A percentile compares a stretch with the other conserved stretches of the same genome.
Conservation (phyloP, 2,113 vertebrate species). For the Cephalophus harveyi region DNA sequence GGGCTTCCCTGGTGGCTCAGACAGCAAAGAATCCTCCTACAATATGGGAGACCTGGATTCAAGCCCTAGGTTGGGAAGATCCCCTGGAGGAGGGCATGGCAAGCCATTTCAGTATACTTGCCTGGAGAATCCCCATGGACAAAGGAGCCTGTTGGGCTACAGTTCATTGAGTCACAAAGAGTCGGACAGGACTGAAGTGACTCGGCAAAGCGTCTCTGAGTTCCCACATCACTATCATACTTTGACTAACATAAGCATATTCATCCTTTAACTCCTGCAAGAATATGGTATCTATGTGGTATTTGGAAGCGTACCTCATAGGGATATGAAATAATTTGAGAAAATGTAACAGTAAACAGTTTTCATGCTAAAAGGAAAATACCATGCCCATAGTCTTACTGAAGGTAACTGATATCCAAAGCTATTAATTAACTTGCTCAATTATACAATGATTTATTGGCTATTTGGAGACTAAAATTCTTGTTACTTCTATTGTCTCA, state of each 20-base stretch:
- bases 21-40: neutral
- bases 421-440: neutral
- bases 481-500: neutral
- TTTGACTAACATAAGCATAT: neutral
- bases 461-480: neutral
- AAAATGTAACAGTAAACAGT: neutral
- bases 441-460: neutral
- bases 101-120: neutral
- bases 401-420: neutral
- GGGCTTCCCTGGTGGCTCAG: neutral
- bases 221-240: neutral
- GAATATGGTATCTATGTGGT: neutral
- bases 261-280: neutral
- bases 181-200: neutral
- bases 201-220: rapidly evolving
- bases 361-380: neutral
- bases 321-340: neutral
- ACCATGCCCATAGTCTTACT: neutral
- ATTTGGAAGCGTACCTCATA: neutral
- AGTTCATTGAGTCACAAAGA: neutral
- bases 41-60: neutral
- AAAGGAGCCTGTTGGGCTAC: neutral
- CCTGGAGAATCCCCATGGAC: neutral
- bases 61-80: neutral
- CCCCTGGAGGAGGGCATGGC: neutral